These are phyloP conservation scores for Neosalanx taihuensis DNA, from an alignment of 2,797 vertebrate genomes.

Conservation along the genomic window DNA sequence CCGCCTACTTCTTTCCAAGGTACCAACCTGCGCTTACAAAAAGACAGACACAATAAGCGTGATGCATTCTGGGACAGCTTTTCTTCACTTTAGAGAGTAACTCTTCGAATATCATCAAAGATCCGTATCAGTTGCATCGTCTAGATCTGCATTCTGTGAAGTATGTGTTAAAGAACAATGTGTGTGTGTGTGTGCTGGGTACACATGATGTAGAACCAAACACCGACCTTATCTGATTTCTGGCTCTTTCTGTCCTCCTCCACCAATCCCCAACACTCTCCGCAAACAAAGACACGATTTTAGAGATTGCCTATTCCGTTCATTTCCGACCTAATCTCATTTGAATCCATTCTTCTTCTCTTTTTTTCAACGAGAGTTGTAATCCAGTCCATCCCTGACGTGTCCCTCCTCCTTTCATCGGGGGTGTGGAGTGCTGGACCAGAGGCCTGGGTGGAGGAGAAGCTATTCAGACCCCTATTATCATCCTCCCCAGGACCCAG, in stretches of 20 bases:
- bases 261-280: neutral
- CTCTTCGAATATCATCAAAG: too few species aligned
- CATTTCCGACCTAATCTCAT: neutral
- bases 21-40: neutral
- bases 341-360: neutral
- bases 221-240: neutral
- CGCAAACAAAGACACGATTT: neutral
- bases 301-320: neutral
- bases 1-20: neutral
- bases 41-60: neutral
- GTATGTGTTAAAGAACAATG: neutral
- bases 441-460: neutral
- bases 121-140: too few species aligned
- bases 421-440: neutral
- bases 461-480: constrained; percentile 1
- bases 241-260: neutral
- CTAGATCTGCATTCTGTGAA: neutral
- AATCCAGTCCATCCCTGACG: neutral
- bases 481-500: neutral
- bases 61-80: neutral
- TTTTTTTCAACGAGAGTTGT: neutral
- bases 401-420: neutral
- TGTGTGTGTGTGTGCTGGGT: neutral
- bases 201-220: neutral
- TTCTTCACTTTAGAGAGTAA: neutral